Evolutionary conservation across 1,140 invertebrate genomes (phyloP).

Genomic region (Sminthurinus signatus): DNA sequence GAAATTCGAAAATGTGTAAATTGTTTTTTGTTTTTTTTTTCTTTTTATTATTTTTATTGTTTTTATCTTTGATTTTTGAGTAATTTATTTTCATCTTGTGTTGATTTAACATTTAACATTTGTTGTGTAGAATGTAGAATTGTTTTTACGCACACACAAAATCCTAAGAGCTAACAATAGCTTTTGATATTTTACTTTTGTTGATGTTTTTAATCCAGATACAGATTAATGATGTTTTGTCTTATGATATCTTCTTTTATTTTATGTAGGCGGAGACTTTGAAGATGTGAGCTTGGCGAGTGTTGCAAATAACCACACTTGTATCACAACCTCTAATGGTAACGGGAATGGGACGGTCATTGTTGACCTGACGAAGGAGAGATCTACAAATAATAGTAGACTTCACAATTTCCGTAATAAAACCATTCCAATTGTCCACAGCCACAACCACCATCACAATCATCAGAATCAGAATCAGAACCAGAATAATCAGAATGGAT

Average conservation of each 20-base stretch:
- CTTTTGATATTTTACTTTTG: no score
- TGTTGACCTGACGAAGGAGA: slow-evolving; percentile 29
- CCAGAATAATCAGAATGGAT: background rate
- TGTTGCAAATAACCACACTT: slow-evolving; percentile 37
- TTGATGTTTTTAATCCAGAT: no score
- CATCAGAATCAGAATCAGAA: background rate
- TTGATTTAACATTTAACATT: background rate
- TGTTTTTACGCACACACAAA: no score
- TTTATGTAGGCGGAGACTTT: slow-evolving; percentile 34
- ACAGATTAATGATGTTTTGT: background rate
- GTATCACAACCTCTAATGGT: slow-evolving; percentile 26
- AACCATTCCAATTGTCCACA: slow-evolving; percentile 24
- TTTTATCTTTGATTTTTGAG: background rate
- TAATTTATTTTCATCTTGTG: background rate
- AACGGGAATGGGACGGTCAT: slow-evolving; percentile 28
- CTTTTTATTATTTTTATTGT: background rate
- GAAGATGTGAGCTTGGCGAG: slow-evolving; percentile 39
- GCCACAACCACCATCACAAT: background rate
- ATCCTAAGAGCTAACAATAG: no score
- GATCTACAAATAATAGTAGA: slow-evolving; percentile 10
- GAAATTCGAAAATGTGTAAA: slow-evolving; percentile 11
- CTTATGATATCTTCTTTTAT: background rate
- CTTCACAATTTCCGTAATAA: slow-evolving; percentile 23
- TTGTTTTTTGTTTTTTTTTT: background rate
- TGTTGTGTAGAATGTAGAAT: no score